Base-by-base conservation (phyloP, 2,888 invertebrate species). In the Hirtodrosophila duncani region DNA sequence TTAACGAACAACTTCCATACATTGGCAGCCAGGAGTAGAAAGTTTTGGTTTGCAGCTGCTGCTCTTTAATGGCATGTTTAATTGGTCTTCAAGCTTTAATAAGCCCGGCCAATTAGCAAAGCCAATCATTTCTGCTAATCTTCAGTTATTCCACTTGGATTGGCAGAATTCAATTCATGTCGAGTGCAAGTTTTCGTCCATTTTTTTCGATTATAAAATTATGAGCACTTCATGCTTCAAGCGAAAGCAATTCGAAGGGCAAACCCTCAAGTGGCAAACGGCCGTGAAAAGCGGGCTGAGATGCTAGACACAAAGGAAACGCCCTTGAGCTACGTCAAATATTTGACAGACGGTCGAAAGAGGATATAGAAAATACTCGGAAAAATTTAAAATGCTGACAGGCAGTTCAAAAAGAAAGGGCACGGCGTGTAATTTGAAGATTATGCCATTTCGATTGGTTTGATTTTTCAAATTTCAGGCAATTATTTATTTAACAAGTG, bases 41-140 rank as follows among this genome's bases (percentile, higher is more conserved):
- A n/a, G n/a, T n/a, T n/a, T n/a, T n/a, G n/a, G n/a, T n/a, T n/a
- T 31, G 20, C 55, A 55, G 55, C 55, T 55, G 55, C 26, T 55
- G 31, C 23, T 9, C 13, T 23, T 29, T 13, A 11, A 21, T 10
- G 10, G 27, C 44, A 34, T 57, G 57, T 56, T 56, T 34, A 30
- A 9, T 30, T 30, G 4, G 6, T 23, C 13, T 21, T 41, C n/a
- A 29, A 23, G 37, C 29, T 45, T 37, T 37, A 45, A 45, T 45
- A 45, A 23, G 29, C 29, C n/a, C 13, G 57, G 46, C 57, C 56
- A 56, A 56, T 56, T 56, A 56, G 46, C 17, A 46, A 29, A 38
- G 38, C 50, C 50, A 8, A 18, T 17, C 33, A 45, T 55, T 33
- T 26, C 8, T 8, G 17, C 11, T 48, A 56, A 56, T 56, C 56